These are phyloP conservation scores for Onychomys torridus DNA, from an alignment of 2,797 vertebrate genomes.

Conservation along the genomic window DNA sequence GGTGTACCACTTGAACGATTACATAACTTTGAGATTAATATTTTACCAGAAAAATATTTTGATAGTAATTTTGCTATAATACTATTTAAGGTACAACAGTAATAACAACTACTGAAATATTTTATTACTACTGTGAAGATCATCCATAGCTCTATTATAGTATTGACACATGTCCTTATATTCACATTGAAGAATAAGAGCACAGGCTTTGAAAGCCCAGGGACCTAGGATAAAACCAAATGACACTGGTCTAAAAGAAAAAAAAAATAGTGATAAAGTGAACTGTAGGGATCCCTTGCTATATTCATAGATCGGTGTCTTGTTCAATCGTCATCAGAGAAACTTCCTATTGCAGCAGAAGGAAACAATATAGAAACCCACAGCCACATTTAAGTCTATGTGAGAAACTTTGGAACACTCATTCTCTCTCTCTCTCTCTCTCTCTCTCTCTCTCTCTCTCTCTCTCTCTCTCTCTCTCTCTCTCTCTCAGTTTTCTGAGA, in stretches of 20 bases:
- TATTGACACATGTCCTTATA: no score
- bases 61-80: neutral
- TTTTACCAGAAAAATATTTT: neutral
- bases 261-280: neutral
- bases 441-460: no score
- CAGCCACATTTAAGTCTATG: neutral
- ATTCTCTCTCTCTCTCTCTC: no score
- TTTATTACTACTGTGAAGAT: neutral
- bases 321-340: neutral
- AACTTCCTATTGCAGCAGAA: neutral
- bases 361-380: neutral
- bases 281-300: neutral
- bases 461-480: accelerated
- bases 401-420: neutral
- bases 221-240: neutral
- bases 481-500: no score
- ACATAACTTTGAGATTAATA: neutral
- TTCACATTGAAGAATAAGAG: neutral
- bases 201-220: neutral
- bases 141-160: no score
- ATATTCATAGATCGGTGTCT: neutral
- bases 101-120: neutral
- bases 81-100: neutral
- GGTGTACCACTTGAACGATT: neutral
- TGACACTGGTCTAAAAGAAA: neutral